Percentiles rank a stretch among this genome's conserved stretches.
Evolutionary conservation across 2,113 vertebrate genomes (phyloP).

Genomic region (Tetrao urogallus): DNA sequence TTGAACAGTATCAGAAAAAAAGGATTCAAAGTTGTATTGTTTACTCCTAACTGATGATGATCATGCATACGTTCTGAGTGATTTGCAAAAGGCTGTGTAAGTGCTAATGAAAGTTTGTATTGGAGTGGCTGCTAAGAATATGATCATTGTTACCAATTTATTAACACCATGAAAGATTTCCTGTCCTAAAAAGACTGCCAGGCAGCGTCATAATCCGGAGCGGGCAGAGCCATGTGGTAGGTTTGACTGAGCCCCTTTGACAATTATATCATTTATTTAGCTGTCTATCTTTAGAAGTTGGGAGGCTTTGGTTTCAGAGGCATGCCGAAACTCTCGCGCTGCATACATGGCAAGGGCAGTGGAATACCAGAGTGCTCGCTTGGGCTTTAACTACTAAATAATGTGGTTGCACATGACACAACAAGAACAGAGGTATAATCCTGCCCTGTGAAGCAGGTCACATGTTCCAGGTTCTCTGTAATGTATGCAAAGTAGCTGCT

Average conservation of each 20-base stretch:
- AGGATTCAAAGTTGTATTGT: neutral
- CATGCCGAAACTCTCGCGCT: conserved; percentile 29
- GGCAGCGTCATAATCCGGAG: conserved; percentile 35
- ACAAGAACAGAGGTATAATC: conserved; percentile 71
- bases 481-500: conserved; percentile 67
- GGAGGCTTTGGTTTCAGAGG: conserved; percentile 54
- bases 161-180: conserved; percentile 53
- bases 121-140: conserved; percentile 50
- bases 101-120: conserved; percentile 39
- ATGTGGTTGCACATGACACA: conserved; percentile 72
- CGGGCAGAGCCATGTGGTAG: conserved; percentile 47
- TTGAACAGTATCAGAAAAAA: neutral
- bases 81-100: neutral
- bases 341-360: conserved; percentile 1
- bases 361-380: conserved; percentile 34
- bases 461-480: conserved; percentile 67
- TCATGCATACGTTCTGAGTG: neutral
- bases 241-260: conserved; percentile 63
- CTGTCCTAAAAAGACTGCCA: conserved; percentile 39
- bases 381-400: conserved; percentile 65
- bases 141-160: conserved; percentile 43
- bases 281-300: conserved; percentile 49
- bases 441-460: conserved; percentile 67
- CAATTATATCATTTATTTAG: conserved; percentile 61
- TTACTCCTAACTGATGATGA: neutral